Evolutionary conservation across 2,113 vertebrate genomes (phyloP), one percentile per base, ranked within the genome.

Genomic region (Sinocyclocheilus anshuiensis): DNA sequence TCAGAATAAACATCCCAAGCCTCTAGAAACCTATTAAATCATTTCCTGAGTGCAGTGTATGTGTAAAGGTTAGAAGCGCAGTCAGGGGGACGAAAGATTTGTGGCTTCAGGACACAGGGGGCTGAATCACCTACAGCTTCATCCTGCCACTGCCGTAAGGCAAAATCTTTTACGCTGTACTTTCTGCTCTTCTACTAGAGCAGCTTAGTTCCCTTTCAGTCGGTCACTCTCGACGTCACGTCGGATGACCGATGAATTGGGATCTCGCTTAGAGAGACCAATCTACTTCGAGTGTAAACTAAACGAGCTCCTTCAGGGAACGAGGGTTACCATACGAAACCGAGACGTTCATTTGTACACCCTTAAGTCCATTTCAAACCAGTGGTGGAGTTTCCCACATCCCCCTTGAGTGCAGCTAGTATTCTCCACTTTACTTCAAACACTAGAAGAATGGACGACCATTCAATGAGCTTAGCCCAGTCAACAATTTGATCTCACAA

Each of bases 41-140:
- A 89, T 89, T 86, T 89, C 77, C 85, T 77, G 78, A 88, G 50
- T 61, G 71, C 82, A 72, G 72, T 84, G 87, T 85, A 79, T 87
- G 87, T 86, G 69, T 84, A 88, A 76, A 90, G 85, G 89, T 88
- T 90, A 90, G 75, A 86, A 55, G 84, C 84, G 29, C 72, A 84
- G 88, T 85, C 45, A 74, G 85, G 71, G 78, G 79, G 50, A n/a
- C 20, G 85, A 55, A 77, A 20, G 50, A 76, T 86, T 69, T 86
- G 84, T 86, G 84, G 39, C 81, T 82, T 84, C 59, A 18, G 72
- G 74, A 84, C 84, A 81, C 81, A 77, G 57, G 86, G 87, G 77
- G 61, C 80, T 69, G 78, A 88, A 77, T 61, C 69, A 48, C 80
- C 53, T 63, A 57, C 4, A 24, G 81, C 67, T 74, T 71, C 67